Conservation (phyloP, 2,888 invertebrate genomes). For the Cyrtodaria siliqua region DNA sequence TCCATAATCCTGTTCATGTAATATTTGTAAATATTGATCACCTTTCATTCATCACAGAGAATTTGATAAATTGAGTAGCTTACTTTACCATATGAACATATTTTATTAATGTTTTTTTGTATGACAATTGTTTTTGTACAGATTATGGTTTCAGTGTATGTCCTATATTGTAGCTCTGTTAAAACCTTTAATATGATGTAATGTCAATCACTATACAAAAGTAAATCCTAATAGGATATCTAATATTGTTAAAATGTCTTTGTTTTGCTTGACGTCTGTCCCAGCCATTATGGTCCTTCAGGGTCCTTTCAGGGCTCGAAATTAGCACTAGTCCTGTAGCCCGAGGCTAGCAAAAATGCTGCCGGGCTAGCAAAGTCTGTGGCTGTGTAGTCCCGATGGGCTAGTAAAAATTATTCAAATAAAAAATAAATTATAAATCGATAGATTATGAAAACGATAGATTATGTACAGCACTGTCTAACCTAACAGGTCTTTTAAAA, state of each 20-base stretch:
- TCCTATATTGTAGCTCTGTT: constrained; percentile 61
- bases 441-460: too few species aligned
- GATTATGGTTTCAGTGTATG: constrained; percentile 41
- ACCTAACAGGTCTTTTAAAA: too few species aligned
- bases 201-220: constrained; percentile 29
- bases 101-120: constrained; percentile 58
- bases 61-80: not conserved
- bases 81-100: constrained; percentile 32
- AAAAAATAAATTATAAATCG: too few species aligned
- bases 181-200: constrained; percentile 49
- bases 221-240: constrained; percentile 55
- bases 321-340: not conserved
- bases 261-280: not conserved
- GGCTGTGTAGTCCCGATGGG: too few species aligned
- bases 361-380: too few species aligned
- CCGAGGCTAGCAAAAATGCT: too few species aligned
- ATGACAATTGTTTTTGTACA: constrained; percentile 57
- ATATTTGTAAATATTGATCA: constrained; percentile 5
- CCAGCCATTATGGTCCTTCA: not conserved
- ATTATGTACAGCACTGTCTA: too few species aligned
- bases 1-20: not conserved
- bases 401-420: too few species aligned
- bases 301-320: too few species aligned
- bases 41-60: constrained; percentile 11
- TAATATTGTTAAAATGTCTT: constrained; percentile 37